A percentile compares a stretch with the other conserved stretches of the same genome.
Conservation (phyloP, 2,113 vertebrate genomes). For the Gracilinanus agilis region DNA sequence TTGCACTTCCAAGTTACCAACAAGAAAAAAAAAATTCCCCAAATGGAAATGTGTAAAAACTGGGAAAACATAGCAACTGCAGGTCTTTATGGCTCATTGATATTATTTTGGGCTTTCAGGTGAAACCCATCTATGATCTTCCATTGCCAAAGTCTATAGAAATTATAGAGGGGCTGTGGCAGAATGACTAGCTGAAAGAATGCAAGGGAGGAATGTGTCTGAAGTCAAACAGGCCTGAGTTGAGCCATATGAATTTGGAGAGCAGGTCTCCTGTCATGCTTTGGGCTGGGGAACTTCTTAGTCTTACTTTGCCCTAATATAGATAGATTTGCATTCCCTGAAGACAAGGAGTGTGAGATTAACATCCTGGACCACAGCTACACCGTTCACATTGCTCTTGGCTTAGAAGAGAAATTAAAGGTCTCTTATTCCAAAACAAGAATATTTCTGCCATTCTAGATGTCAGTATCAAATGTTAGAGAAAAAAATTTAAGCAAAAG, state of each 20-base stretch:
- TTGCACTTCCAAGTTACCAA: constrained; percentile 57
- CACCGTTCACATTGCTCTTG: neutral
- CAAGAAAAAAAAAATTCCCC: constrained; percentile 64
- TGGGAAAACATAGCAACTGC: rapidly evolving
- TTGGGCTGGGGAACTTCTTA: constrained; percentile 7
- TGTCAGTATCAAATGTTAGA: neutral
- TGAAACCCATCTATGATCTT: neutral
- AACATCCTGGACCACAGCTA: constrained; percentile 7
- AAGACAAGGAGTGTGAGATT: constrained; percentile 19
- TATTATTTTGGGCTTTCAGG: neutral
- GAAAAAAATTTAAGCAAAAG: neutral
- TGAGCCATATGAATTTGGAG: constrained; percentile 10
- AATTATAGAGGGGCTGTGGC: neutral
- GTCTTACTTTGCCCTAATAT: neutral
- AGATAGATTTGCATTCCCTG: constrained; percentile 57
- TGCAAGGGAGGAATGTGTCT: neutral
- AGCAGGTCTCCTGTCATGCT: constrained; percentile 11
- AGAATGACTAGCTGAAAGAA: neutral
- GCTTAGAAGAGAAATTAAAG: constrained; percentile 57
- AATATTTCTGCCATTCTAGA: neutral
- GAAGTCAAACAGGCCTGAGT: neutral
- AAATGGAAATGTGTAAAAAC: constrained; percentile 13
- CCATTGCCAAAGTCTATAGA: neutral
- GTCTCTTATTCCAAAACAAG: constrained; percentile 49
- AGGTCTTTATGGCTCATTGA: constrained; percentile 11